Evolutionary conservation across 2,888 invertebrate species (phyloP), one percentile per base, ranked within the genome.

Genomic region (Acrobasis suavella): DNA sequence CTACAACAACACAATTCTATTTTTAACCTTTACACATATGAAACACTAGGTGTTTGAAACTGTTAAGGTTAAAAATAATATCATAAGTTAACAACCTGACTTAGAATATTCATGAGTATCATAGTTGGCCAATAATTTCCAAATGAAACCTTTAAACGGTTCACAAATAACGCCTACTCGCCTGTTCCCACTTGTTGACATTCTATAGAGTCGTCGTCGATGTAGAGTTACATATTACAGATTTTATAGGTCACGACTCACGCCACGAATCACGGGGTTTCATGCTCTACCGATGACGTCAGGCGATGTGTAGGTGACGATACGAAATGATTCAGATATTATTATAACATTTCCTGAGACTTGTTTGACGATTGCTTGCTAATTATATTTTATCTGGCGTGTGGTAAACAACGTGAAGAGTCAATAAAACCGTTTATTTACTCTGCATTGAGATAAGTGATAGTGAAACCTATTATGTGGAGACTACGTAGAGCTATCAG

Each of bases 221-320:
- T 42, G 56, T 56, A 39, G 50, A 51, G 56, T 56, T 16, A 54
- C 38, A 46, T 37, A n/a, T 54, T 37, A 38, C 38, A 54, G 15
- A 56, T 56, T 56, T 56, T 56, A 56, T 56, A 42, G 56, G 56
- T 56, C 37, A 56, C 56, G 42, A 38, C 15, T 56, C 37, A 56
- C 56, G 42, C 54, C 15, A 14, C 56, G 56, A 56, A 32, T 58
- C 49, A 50, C 46, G 22, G 12, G 58, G 16, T 46, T 22, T 46
- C 39, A 22, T 17, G 42, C 46, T 58, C 22, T 58, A 32, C 46
- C 37, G 14, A 16, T 60, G 50, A 52, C 60, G 38, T 60, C 51
- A 42, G 14, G 22, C 17, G 12, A 66, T 42, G 42, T 42, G 14
- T 42, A 42, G 3, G 42, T 12, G 12, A 46, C 46, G 46, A 46